Conservation (phyloP, 2,888 invertebrate species). For the Apocheima hispidaria region DNA sequence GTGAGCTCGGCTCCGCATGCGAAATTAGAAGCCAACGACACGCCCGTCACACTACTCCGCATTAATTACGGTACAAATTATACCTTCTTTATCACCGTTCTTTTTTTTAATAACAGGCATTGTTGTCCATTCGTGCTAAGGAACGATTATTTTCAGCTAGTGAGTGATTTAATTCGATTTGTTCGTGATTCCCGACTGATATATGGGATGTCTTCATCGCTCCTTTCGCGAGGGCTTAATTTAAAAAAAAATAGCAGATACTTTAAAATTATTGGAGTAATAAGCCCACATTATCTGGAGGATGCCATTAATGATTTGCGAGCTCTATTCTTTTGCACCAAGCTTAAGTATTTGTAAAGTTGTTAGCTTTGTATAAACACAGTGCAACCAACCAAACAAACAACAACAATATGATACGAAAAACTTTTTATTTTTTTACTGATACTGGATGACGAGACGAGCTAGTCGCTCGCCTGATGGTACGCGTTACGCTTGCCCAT, state of each 20-base stretch:
- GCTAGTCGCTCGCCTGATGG: too few species aligned
- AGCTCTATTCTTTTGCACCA: neutral
- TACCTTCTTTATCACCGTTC: conserved; percentile 80
- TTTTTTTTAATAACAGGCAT: conserved; percentile 83
- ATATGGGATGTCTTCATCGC: conserved; percentile 69
- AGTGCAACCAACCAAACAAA: too few species aligned
- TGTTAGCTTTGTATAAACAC: too few species aligned
- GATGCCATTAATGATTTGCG: neutral
- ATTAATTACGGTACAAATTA: conserved; percentile 81
- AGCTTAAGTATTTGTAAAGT: too few species aligned
- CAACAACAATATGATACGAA: too few species aligned
- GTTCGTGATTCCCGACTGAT: conserved; percentile 69
- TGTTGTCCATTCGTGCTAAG: conserved; percentile 83
- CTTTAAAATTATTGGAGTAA: conserved; percentile 20
- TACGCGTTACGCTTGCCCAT: too few species aligned
- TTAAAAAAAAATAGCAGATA: conserved; percentile 36
- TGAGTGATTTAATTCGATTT: conserved; percentile 81
- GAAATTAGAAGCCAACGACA: conserved; percentile 75
- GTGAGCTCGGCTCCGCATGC: conserved; percentile 70
- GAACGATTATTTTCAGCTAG: conserved; percentile 80
- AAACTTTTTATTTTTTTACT: too few species aligned
- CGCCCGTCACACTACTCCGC: conserved; percentile 78
- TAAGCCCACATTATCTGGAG: conserved; percentile 8
- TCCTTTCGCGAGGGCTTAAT: conserved; percentile 58
- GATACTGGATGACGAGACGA: too few species aligned